These are phyloP conservation scores for Vanessa atalanta DNA, from an alignment of 1,140 invertebrate genomes.

Conservation along the genomic window DNA sequence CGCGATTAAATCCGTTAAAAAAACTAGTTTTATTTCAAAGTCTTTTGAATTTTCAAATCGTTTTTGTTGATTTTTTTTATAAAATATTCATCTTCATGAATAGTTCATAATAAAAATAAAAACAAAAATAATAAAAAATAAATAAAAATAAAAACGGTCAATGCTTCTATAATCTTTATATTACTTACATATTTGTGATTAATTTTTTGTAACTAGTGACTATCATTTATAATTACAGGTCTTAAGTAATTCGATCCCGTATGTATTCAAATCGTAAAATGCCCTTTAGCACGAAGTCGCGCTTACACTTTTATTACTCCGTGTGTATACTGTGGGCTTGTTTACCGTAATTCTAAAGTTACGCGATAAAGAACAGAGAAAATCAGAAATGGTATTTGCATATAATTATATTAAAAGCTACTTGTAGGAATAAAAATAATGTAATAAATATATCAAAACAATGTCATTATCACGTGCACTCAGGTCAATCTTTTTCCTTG, in stretches of 20 bases:
- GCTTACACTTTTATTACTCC: conserved; percentile 45
- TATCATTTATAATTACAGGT: too few species aligned
- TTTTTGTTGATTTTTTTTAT: too few species aligned
- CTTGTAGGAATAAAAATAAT: background rate
- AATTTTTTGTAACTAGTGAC: too few species aligned
- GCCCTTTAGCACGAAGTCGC: conserved; percentile 42
- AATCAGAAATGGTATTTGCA: background rate
- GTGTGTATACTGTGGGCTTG: conserved; percentile 41
- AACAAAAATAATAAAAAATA: too few species aligned
- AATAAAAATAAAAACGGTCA: too few species aligned
- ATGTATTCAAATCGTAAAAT: conserved; percentile 33
- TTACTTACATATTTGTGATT: too few species aligned
- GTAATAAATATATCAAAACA: background rate
- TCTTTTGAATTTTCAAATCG: too few species aligned
- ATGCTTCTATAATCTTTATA: too few species aligned
- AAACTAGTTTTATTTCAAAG: too few species aligned
- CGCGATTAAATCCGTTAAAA: too few species aligned
- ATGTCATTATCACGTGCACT: background rate
- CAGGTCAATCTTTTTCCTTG: background rate
- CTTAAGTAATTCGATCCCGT: conserved; percentile 8
- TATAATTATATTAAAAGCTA: background rate
- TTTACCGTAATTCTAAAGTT: conserved; percentile 46
- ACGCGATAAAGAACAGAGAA: background rate
- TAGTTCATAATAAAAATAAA: too few species aligned
- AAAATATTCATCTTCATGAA: background rate